These are phyloP conservation scores for Acleris emargana DNA, from an alignment of 2,888 invertebrate species.

Conservation along the genomic window DNA sequence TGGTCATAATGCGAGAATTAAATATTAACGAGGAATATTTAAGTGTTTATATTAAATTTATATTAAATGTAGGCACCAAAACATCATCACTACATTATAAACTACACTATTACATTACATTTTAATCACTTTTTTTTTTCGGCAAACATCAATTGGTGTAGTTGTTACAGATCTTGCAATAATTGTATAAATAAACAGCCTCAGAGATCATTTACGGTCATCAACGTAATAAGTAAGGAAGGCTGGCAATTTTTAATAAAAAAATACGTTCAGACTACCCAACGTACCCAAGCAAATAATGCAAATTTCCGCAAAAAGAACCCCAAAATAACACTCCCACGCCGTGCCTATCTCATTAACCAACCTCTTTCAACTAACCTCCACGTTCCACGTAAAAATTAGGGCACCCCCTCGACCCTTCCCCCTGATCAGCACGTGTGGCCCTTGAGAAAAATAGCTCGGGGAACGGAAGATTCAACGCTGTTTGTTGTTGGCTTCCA, in stretches of 20 bases:
- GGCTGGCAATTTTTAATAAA: neutral
- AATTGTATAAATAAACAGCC: too few species aligned
- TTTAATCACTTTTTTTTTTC: too few species aligned
- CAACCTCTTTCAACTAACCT: slow-evolving; percentile 69
- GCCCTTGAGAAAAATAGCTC: slow-evolving; percentile 83
- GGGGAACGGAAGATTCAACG: slow-evolving; percentile 76
- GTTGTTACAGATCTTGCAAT: too few species aligned
- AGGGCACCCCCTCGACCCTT: slow-evolving; percentile 60
- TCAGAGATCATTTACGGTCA: too few species aligned
- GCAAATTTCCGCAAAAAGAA: slow-evolving; percentile 3
- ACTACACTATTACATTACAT: too few species aligned
- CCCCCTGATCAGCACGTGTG: slow-evolving; percentile 55
- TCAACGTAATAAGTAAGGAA: too few species aligned
- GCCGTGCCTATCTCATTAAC: slow-evolving; percentile 41
- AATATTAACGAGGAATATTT: too few species aligned
- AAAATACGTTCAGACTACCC: neutral
- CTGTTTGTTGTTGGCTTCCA: slow-evolving; percentile 53
- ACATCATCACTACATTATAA: too few species aligned
- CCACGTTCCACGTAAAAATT: slow-evolving; percentile 69
- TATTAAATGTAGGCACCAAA: too few species aligned
- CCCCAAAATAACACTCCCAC: slow-evolving; percentile 35
- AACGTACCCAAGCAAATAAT: neutral
- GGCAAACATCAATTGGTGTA: too few species aligned
- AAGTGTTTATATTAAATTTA: too few species aligned
- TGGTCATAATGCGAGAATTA: too few species aligned